Evolutionary conservation across 53 echinoderm and acorn worm species (phyloP), one percentile per base, ranked within the genome.

Genomic region (Actinopyga echinites): DNA sequence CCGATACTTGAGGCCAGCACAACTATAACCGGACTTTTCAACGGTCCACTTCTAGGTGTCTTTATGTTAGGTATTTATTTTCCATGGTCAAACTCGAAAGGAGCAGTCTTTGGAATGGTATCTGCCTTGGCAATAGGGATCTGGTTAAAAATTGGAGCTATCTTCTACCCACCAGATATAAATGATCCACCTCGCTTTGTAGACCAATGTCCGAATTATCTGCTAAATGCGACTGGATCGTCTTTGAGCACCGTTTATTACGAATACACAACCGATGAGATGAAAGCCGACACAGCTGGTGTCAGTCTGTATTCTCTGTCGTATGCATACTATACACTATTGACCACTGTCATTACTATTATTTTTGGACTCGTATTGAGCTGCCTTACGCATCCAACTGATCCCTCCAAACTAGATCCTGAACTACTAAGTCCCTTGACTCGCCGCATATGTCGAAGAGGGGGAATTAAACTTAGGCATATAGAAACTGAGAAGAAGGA

Each of bases 241-340:
- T 32, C 25, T 9, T 24, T 30, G 10, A 9, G 8, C 30, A 13
- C 0, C 25, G 45, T 52, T 30, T 22, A 61, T 21, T 25, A 28
- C 25, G 21, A 28, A 61, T 61, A 17, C 7, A 30, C 25, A 30
- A 30, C 1, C 1, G 10, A 44, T 9, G 44, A 44, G 1, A 44
- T 7, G 1, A 7, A 7, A 6, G 30, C 21, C 20, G 1, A 22
- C 30, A 28, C 30, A 5, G 55, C 45, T 2, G 80, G 8, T 10
- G 11, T 44, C 44, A 44, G 44, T 44, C 11, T 80, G 2, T 80
- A 80, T 29, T 26, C 80, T n/a, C 42, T 80, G 8, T 80, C 80
- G 21, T 80, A 80, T 37, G 44, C 62, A n/a, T 80, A 80, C 62
- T 80, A 80, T 38, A 80, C 80, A 11, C 60, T 42, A 19, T 37